A percentile compares a stretch with the other conserved stretches of the same genome.
phyloP scores from a whole-genome alignment of 2,797 vertebrate species.

The Taeniopygia guttata region DNA sequence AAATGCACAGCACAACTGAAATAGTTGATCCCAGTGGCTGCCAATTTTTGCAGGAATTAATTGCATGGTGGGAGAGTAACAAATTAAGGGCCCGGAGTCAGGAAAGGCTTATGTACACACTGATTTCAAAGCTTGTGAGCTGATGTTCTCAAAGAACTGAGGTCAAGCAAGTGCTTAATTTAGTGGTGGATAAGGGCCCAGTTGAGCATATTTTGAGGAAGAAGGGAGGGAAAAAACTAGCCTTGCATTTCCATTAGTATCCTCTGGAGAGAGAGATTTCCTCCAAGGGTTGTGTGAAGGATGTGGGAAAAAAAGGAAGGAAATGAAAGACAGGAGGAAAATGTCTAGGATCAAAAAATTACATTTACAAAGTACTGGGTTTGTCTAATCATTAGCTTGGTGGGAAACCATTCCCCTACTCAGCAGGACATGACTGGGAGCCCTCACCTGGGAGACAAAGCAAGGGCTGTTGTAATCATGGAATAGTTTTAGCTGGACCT shows the following conservation, averaged over 20 bases:
- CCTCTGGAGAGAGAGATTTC: not conserved
- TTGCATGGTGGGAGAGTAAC: fast-evolving
- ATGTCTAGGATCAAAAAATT: not conserved
- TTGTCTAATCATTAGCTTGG: not conserved
- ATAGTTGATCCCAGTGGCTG: not conserved
- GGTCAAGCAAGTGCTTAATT: not conserved
- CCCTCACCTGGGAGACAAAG: not conserved
- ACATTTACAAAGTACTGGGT: not conserved
- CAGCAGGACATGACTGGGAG: not conserved
- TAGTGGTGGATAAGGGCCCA: not conserved
- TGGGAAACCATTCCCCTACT: not conserved
- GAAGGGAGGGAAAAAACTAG: not conserved
- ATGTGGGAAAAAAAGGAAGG: not conserved
- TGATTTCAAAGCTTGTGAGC: not conserved
- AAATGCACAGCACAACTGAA: not conserved
- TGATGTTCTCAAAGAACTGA: not conserved
- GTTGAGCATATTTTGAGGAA: not conserved
- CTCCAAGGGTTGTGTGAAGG: not conserved
- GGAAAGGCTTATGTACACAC: not conserved
- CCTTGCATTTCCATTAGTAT: not conserved
- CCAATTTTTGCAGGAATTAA: not conserved
- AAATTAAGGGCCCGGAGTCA: not conserved
- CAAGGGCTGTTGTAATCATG: not conserved
- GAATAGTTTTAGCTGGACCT: not conserved
- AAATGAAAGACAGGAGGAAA: not conserved